A percentile compares a stretch with the other conserved stretches of the same genome.
Conservation (phyloP, 30 jellyfish, hydroid and myxozoan species). For the Aurelia aurita complex sp. Pacific region DNA sequence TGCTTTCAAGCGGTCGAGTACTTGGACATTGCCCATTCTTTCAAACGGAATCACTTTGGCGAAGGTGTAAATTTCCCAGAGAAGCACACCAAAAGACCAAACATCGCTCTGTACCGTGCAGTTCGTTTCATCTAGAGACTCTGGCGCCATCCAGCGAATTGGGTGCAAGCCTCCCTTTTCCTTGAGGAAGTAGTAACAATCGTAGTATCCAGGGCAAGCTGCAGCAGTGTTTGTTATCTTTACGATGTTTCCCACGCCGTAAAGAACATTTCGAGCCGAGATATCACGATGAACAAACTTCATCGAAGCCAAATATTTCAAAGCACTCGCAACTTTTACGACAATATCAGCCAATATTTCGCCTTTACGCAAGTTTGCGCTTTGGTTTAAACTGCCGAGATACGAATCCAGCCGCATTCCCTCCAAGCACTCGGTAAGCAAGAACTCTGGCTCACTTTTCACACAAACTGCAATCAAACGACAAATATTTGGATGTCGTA, state of each 20-base stretch:
- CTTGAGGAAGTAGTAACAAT: constrained; percentile 72
- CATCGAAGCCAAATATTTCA: constrained; percentile 71
- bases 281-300: constrained; percentile 72
- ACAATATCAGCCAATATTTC: constrained; percentile 68
- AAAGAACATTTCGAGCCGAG: constrained; percentile 69
- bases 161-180: constrained; percentile 71
- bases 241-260: constrained; percentile 64
- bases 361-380: constrained; percentile 40
- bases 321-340: constrained; percentile 59
- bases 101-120: constrained; percentile 69
- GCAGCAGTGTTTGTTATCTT: constrained; percentile 85
- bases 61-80: constrained; percentile 81
- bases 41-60: constrained; percentile 70
- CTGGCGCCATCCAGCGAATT: constrained; percentile 90
- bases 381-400: constrained; percentile 52
- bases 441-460: constrained; percentile 62
- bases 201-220: constrained; percentile 80
- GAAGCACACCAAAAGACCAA: constrained; percentile 84
- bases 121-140: constrained; percentile 41
- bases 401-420: constrained; percentile 78
- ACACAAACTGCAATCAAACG: constrained; percentile 66
- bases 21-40: constrained; percentile 53
- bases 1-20: constrained; percentile 47
- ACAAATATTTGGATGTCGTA: constrained; percentile 75
- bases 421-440: constrained; percentile 71